phyloP scores from a whole-genome alignment of 2,797 vertebrate species.

The Spatula versicolor region DNA sequence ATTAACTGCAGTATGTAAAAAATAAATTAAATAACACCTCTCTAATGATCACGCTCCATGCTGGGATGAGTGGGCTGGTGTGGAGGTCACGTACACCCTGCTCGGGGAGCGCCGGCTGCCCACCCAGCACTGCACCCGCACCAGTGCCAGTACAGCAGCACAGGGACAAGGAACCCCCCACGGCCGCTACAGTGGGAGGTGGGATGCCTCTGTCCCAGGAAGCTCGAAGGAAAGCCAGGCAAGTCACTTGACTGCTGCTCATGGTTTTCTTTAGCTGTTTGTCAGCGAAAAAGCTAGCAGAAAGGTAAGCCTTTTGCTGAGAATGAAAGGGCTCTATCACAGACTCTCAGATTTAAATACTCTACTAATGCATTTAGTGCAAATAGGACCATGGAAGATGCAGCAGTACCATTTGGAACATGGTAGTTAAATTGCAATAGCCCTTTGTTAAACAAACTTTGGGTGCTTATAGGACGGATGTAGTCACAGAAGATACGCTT shows the following conservation, averaged over 20 bases:
- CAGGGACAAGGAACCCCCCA: fast-evolving
- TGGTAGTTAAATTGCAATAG: fast-evolving
- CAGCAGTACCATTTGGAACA: fast-evolving
- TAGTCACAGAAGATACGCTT: fast-evolving
- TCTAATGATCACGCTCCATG: background rate
- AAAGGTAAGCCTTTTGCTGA: background rate
- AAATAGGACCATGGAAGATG: fast-evolving
- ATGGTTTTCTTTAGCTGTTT: fast-evolving
- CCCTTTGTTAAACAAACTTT: fast-evolving
- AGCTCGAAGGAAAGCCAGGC: background rate
- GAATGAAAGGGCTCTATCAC: fast-evolving
- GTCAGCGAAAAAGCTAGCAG: background rate
- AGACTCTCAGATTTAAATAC: fast-evolving
- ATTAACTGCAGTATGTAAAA: background rate
- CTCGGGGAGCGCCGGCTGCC: fast-evolving
- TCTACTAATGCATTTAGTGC: fast-evolving
- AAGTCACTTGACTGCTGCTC: background rate
- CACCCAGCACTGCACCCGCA: fast-evolving
- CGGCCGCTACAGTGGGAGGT: fast-evolving
- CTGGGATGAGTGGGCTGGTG: background rate
- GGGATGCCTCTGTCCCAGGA: background rate
- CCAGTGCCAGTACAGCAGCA: fast-evolving
- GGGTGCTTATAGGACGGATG: background rate
- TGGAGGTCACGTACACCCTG: fast-evolving
- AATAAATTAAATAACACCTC: background rate